Evolutionary conservation across 2,797 vertebrate species (phyloP).

Genomic region (Acipenser oxyrinchus): DNA sequence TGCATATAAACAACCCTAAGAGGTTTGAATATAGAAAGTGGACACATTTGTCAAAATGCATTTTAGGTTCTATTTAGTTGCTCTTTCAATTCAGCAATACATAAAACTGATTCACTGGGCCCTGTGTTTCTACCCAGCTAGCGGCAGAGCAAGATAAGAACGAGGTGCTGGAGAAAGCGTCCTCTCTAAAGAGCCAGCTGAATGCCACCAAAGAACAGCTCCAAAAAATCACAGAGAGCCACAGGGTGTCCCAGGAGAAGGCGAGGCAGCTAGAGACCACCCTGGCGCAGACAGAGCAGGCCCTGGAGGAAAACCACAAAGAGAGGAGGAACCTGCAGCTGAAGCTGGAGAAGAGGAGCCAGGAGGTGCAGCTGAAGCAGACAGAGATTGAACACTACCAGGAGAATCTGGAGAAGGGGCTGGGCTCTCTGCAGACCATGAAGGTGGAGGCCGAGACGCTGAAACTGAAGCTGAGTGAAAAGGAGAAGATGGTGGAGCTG

Average conservation of each 20-base stretch:
- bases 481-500: conserved; percentile 46
- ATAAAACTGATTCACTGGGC: neutral
- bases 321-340: conserved; percentile 47
- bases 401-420: conserved; percentile 30
- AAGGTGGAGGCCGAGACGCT: conserved; percentile 44
- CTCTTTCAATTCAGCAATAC: neutral
- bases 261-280: conserved; percentile 39
- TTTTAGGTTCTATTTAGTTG: neutral
- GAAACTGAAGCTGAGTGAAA: conserved; percentile 50
- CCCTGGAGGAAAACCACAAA: conserved; percentile 28
- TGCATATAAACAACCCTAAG: no score
- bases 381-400: conserved; percentile 47
- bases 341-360: conserved; percentile 47
- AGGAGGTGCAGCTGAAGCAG: conserved; percentile 45
- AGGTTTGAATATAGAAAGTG: no score
- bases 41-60: neutral
- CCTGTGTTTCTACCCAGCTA: conserved; percentile 40
- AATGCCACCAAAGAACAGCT: conserved; percentile 51
- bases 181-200: conserved; percentile 43
- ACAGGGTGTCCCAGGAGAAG: conserved; percentile 38
- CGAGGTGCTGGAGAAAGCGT: conserved; percentile 46
- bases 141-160: conserved; percentile 48
- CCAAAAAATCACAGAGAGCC: conserved; percentile 28
- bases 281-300: conserved; percentile 47
- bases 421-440: conserved; percentile 26